These are phyloP conservation scores for Xerus inauris DNA, from an alignment of 2,113 vertebrate species.

Conservation along the genomic window DNA sequence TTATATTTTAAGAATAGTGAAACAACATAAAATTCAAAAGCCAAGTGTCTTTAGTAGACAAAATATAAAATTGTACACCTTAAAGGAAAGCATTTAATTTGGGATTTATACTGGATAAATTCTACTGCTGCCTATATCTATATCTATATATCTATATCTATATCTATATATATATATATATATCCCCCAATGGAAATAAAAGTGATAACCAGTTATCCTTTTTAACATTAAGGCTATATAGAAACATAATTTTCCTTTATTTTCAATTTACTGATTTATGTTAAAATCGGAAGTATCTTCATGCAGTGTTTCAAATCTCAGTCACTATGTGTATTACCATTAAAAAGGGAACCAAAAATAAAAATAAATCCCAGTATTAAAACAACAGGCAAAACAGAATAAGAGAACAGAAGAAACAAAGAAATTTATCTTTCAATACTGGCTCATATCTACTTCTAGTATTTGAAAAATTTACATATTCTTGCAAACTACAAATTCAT, in stretches of 20 bases:
- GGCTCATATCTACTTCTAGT: slow-evolving; percentile 37
- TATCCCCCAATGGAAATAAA: neutral
- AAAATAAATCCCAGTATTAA: neutral
- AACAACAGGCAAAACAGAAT: neutral
- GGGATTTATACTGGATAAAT: neutral
- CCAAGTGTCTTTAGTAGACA: neutral
- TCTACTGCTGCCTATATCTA: neutral
- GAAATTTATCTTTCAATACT: neutral
- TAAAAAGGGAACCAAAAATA: slow-evolving; percentile 21
- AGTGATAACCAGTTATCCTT: neutral
- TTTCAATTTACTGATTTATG: neutral
- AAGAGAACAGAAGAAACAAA: neutral
- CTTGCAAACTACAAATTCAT: slow-evolving; percentile 48
- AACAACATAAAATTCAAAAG: neutral
- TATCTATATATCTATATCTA: neutral
- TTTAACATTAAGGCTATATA: neutral
- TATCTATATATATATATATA: no score
- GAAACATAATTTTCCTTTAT: neutral
- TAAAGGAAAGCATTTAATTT: neutral
- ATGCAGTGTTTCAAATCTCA: slow-evolving; percentile 14
- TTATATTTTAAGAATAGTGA: neutral
- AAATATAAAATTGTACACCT: neutral
- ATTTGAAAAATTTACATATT: neutral
- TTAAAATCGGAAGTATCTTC: neutral
- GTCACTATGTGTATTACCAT: neutral